phyloP scores from a whole-genome alignment of 2,797 vertebrate species.

The Enteromius afrohamiltoni region DNA sequence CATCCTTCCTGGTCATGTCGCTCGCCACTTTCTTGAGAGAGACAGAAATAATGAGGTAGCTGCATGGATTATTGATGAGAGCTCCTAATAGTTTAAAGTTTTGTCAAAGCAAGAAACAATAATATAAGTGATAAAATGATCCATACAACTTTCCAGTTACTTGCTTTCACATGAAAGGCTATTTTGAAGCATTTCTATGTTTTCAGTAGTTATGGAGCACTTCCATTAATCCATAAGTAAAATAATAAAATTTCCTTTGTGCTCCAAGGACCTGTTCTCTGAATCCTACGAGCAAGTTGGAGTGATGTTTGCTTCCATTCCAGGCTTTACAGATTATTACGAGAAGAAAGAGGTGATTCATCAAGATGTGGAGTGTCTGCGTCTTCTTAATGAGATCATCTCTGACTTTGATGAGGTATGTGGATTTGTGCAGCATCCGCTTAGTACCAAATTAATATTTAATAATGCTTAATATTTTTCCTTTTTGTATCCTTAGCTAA shows the following conservation, averaged over 20 bases:
- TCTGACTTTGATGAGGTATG: slow-evolving; percentile 83
- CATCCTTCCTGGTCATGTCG: slow-evolving; percentile 86
- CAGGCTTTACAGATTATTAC: slow-evolving; percentile 88
- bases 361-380: slow-evolving; percentile 86
- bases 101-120: background rate
- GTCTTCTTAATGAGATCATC: slow-evolving; percentile 85
- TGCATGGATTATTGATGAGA: background rate
- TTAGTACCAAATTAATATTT: background rate
- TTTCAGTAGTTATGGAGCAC: background rate
- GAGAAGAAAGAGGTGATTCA: slow-evolving; percentile 82
- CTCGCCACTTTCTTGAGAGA: slow-evolving; percentile 85
- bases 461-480: background rate
- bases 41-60: slow-evolving; percentile 72
- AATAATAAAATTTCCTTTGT: background rate
- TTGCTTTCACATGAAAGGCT: background rate
- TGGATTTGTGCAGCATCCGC: background rate
- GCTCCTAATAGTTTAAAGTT: background rate
- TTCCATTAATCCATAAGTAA: background rate
- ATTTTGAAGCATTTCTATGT: background rate
- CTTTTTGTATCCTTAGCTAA: slow-evolving; percentile 61
- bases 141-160: background rate
- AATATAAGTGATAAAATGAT: background rate
- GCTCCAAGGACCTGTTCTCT: slow-evolving; percentile 73
- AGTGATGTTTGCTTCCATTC: slow-evolving; percentile 87
- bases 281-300: slow-evolving; percentile 86